These are phyloP conservation scores for Struthio camelus DNA, from an alignment of 2,113 vertebrate genomes.

Conservation along the genomic window DNA sequence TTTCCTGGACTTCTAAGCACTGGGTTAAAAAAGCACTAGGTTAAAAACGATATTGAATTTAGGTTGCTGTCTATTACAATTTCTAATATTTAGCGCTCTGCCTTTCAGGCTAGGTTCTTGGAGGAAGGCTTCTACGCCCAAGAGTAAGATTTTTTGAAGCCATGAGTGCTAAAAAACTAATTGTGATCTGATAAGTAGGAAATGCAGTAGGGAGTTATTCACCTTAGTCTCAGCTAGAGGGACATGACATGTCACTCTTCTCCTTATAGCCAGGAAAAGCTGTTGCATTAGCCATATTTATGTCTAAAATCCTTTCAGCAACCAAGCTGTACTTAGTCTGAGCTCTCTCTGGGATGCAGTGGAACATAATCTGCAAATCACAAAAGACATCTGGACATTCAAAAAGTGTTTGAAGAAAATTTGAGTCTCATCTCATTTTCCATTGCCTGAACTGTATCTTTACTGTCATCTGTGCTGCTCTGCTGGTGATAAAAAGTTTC, in stretches of 20 bases:
- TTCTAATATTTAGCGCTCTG: background rate
- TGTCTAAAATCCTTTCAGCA: background rate
- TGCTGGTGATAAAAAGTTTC: conserved; percentile 46
- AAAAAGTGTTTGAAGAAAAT: background rate
- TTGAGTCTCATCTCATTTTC: conserved; percentile 12
- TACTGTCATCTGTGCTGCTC: conserved; percentile 19
- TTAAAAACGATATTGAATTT: background rate
- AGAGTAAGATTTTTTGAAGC: background rate
- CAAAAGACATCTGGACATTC: background rate
- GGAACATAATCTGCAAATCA: background rate
- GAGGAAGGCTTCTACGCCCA: background rate
- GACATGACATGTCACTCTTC: background rate
- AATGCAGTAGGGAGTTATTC: background rate
- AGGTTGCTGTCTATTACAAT: background rate
- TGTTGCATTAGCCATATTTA: background rate
- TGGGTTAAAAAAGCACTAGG: background rate
- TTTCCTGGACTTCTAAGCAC: background rate
- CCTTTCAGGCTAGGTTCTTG: background rate
- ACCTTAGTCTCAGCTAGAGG: background rate
- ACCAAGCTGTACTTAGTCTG: background rate
- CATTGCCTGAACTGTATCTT: conserved; percentile 23
- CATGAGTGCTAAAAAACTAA: background rate
- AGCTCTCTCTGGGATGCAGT: background rate
- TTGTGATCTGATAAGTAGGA: background rate
- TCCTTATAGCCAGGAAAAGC: background rate